These are phyloP conservation scores for Gymnodraco acuticeps DNA, from an alignment of 2,797 vertebrate species.

Conservation along the genomic window DNA sequence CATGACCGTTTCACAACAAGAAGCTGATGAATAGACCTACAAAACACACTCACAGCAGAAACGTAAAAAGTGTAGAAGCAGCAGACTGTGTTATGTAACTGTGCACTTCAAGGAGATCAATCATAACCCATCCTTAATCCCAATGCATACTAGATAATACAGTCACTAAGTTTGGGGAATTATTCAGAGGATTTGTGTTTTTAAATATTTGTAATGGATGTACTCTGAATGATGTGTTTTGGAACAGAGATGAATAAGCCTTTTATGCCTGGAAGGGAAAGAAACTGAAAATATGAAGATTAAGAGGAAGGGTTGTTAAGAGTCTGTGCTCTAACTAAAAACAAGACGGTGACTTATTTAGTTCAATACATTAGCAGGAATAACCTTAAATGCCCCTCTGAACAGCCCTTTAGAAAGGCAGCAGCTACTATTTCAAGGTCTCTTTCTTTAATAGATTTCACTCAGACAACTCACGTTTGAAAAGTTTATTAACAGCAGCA, in stretches of 20 bases:
- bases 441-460: no score
- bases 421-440: no score
- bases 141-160: neutral
- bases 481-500: no score
- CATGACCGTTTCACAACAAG: constrained; percentile 19
- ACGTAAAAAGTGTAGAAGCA: constrained; percentile 2
- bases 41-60: constrained; percentile 18
- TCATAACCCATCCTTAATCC: neutral
- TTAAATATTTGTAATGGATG: neutral
- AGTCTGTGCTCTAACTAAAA: no score
- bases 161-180: neutral
- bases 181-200: neutral
- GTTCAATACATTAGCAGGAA: no score
- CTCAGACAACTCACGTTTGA: no score
- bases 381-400: no score
- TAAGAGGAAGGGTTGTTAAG: neutral
- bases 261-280: neutral
- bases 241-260: no score
- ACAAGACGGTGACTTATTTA: no score
- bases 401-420: no score
- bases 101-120: neutral
- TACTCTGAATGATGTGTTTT: no score
- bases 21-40: constrained; percentile 21
- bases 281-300: neutral
- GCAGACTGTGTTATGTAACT: constrained; percentile 11